Evolutionary conservation across 2,113 vertebrate species (phyloP).

Genomic region (Delphinus delphis): DNA sequence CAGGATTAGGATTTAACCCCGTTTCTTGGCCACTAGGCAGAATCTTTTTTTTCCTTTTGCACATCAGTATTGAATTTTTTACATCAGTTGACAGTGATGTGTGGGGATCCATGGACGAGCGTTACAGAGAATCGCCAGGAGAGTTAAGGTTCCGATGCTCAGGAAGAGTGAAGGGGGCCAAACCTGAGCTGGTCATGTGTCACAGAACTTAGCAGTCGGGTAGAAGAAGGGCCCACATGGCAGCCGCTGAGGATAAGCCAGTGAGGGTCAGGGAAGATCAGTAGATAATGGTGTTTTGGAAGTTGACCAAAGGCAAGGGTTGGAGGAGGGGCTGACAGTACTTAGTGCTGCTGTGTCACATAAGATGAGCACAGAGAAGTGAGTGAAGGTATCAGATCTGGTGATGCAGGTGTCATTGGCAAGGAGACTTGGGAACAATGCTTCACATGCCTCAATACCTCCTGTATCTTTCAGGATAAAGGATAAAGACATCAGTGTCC

Average conservation of each 20-base stretch:
- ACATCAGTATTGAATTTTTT: neutral
- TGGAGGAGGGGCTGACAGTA: neutral
- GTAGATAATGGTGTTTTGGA: neutral
- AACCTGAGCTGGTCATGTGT: neutral
- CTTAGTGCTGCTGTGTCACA: neutral
- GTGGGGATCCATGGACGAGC: neutral
- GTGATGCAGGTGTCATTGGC: rapidly evolving
- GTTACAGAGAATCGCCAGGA: neutral
- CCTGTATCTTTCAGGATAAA: neutral
- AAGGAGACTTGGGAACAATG: neutral
- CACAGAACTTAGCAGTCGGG: neutral
- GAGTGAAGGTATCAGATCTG: neutral
- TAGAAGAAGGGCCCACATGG: neutral
- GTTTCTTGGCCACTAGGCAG: neutral
- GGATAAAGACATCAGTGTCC: neutral
- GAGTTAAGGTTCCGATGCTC: neutral
- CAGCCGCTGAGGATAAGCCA: neutral
- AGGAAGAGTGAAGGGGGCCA: neutral
- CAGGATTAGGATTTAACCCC: neutral
- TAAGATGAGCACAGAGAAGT: neutral
- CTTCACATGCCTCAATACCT: neutral
- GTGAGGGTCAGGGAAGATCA: neutral
- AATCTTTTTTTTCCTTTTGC: neutral
- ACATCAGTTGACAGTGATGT: no score
- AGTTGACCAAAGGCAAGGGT: neutral